Percentiles rank a stretch among this genome's conserved stretches.
phyloP scores from a whole-genome alignment of 2,113 vertebrate genomes.

The Chloropsis cyanopogon region DNA sequence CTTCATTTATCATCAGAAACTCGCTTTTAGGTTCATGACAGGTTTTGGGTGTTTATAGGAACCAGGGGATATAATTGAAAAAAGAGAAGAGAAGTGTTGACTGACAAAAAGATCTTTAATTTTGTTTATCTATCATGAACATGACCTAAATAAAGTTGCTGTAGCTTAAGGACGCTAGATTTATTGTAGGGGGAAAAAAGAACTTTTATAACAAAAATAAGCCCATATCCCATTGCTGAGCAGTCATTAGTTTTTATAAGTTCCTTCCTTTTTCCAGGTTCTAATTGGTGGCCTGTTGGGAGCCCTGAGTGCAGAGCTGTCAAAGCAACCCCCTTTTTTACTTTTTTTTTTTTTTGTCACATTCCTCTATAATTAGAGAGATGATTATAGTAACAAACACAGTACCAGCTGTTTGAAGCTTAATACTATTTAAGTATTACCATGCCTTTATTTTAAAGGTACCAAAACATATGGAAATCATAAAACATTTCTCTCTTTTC shows the following conservation, averaged over 20 bases:
- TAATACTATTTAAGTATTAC: constrained; percentile 73
- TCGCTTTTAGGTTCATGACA: not conserved
- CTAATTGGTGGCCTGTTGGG: constrained; percentile 56
- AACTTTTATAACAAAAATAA: not conserved
- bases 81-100: not conserved
- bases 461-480: constrained; percentile 64
- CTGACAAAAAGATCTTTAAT: not conserved
- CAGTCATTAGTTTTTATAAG: constrained; percentile 37
- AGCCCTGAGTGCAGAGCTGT: constrained; percentile 69
- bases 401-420: constrained; percentile 78
- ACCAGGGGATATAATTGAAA: not conserved
- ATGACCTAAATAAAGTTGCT: not conserved
- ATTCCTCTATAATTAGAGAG: constrained; percentile 84
- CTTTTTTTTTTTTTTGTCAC: constrained; percentile 17
- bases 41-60: not conserved
- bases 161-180: not conserved
- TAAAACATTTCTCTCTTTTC: constrained; percentile 52
- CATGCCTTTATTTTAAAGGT: constrained; percentile 60
- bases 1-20: not conserved
- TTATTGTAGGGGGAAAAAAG: not conserved
- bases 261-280: constrained; percentile 55
- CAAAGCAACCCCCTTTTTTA: constrained; percentile 66
- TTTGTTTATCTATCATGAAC: not conserved
- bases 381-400: constrained; percentile 80
- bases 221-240: not conserved